Evolutionary conservation across 2,797 vertebrate genomes (phyloP).

Genomic region (Netta rufina): DNA sequence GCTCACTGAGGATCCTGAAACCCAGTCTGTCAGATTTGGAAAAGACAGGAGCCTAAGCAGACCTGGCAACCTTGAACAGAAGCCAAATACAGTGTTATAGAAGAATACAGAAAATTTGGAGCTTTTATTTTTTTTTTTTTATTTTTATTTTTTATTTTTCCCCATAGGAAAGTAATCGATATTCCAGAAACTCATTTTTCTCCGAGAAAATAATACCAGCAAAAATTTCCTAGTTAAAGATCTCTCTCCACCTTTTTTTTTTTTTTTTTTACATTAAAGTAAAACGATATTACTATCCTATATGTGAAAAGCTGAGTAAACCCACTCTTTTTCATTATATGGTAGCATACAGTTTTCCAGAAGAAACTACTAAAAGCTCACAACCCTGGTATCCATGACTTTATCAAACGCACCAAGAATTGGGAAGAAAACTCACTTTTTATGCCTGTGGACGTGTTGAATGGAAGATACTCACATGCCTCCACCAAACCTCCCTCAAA

Average conservation of each 20-base stretch:
- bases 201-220: background rate
- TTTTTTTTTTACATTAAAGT: background rate
- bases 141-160: no score
- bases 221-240: background rate
- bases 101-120: background rate
- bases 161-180: background rate
- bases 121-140: background rate
- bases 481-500: background rate
- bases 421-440: background rate
- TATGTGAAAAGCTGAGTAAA: background rate
- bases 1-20: background rate
- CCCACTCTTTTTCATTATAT: background rate
- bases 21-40: background rate
- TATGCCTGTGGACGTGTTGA: rapidly evolving
- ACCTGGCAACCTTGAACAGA: background rate
- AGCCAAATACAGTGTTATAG: background rate
- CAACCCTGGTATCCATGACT: background rate
- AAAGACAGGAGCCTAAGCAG: background rate
- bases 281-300: background rate
- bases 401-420: background rate
- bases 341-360: background rate
- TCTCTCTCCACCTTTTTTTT: background rate
- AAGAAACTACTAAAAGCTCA: background rate
- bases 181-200: background rate
- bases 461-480: background rate